Base-by-base conservation (phyloP, 1,140 invertebrate genomes). In the Caenorhabditis remanei region DNA sequence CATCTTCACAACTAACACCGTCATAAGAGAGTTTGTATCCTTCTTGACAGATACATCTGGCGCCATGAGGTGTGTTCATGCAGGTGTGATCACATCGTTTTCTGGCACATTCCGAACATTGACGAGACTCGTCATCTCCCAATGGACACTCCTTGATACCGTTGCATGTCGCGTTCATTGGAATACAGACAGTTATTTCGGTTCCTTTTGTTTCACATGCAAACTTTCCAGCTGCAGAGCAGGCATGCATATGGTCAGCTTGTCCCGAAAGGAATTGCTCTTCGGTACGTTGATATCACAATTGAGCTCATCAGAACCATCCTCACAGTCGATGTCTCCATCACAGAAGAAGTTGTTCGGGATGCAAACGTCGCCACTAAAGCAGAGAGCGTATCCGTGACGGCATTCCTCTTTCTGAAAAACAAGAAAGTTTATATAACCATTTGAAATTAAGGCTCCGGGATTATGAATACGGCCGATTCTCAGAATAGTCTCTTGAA, bases 341-440 rank as follows among this genome's bases (percentile, higher is more conserved):
- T 88, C 87, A 21, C 87, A 88, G 40, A 85, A 11, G 43, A 85
- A 88, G 13, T 5, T 50, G 50, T 58, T 50, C 7, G 87, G 87
- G 14, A 88, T 75, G 84, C 87, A 88, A n/a, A 43, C 87, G 43
- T 41, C 43, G 1, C n/a, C 56, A 21, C n/a, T 79, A 50, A 43
- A 43, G 50, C 65, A 79, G 16, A 50, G 40, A 6, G 32, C 16
- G n/a, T 75, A 86, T 5, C 50, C 50, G 1, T 14, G 2, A 11
- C 48, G 85, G 40, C 63, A 75, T 24, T 21, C 50, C 6, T 32
- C 32, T 21, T 56, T 85, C 84, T 61, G 61, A 40, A 67, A 85
- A 40, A 48, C 4, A 41, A 71, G 1, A 2, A n/a, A 46, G 6
- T 19, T 21, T 85, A 14, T 7, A 13, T 85, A 11, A 19, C 4